These are phyloP conservation scores for Ctenodactylus gundi DNA, from an alignment of 2,113 vertebrate genomes.

Conservation along the genomic window DNA sequence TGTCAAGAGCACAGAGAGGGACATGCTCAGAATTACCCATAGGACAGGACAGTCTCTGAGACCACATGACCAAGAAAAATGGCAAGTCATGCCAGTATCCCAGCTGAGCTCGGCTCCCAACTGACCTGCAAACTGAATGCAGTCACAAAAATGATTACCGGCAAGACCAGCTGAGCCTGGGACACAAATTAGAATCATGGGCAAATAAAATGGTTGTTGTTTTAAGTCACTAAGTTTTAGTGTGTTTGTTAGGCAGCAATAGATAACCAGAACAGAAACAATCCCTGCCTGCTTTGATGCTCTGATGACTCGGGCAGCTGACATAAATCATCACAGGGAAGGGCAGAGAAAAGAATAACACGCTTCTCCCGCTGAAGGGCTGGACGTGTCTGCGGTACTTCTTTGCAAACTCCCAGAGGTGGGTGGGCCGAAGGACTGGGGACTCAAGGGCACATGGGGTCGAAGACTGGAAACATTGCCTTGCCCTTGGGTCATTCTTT, in stretches of 20 bases:
- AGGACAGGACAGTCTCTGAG: not conserved
- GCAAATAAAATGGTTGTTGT: not conserved
- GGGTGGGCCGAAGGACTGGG: not conserved
- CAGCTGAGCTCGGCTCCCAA: not conserved
- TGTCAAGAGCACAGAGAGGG: not conserved
- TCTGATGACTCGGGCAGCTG: not conserved
- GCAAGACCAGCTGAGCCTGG: not conserved
- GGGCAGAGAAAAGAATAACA: not conserved
- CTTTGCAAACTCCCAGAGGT: not conserved
- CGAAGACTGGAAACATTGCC: not conserved
- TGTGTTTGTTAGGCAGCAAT: not conserved
- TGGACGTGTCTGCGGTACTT: not conserved
- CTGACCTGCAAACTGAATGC: not conserved
- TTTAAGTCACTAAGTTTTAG: not conserved
- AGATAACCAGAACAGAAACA: constrained; percentile 10
- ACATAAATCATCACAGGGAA: not conserved
- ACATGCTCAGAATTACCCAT: not conserved
- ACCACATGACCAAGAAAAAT: not conserved
- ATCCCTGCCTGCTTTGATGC: not conserved
- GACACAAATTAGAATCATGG: not conserved
- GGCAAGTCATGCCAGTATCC: no score
- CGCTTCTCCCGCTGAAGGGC: not conserved
- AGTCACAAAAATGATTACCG: not conserved
- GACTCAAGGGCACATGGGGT: not conserved
- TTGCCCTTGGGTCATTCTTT: not conserved